Conservation (phyloP, 92 coral and sea anemone genomes). For the Zoanthus sansibaricus region DNA sequence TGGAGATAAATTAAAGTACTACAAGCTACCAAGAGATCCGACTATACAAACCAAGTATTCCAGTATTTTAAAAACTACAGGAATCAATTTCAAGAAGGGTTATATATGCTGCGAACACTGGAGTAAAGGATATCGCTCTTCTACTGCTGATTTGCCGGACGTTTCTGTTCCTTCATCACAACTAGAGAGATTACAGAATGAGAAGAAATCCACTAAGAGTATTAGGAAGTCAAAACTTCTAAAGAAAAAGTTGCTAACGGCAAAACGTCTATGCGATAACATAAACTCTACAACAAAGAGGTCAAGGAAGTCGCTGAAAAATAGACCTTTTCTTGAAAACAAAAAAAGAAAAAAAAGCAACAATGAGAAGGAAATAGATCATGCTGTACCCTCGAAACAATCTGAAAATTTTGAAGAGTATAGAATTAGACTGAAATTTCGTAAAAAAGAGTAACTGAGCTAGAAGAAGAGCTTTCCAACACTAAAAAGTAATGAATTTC, state of each 20-base stretch:
- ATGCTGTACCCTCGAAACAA: background rate
- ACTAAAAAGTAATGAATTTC: background rate
- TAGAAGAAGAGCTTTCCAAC: background rate
- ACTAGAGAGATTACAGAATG: background rate
- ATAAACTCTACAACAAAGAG: background rate
- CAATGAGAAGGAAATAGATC: background rate
- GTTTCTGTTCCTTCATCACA: background rate
- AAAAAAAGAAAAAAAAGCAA: background rate
- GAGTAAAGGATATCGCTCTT: background rate
- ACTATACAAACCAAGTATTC: background rate
- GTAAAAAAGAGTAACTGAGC: background rate
- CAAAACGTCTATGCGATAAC: background rate
- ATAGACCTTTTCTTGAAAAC: background rate
- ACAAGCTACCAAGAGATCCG: too few species aligned
- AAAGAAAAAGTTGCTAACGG: background rate
- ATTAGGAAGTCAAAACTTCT: background rate
- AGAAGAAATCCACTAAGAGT: background rate
- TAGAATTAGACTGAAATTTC: background rate
- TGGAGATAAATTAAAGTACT: background rate
- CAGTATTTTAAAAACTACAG: background rate
- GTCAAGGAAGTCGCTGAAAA: background rate
- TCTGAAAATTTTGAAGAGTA: too few species aligned
- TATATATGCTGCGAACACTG: background rate
- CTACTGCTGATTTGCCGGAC: background rate
- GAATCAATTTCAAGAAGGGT: background rate